Evolutionary conservation across 2,797 vertebrate genomes (phyloP), one percentile per base, ranked within the genome.

Genomic region (Sciaenops ocellatus): DNA sequence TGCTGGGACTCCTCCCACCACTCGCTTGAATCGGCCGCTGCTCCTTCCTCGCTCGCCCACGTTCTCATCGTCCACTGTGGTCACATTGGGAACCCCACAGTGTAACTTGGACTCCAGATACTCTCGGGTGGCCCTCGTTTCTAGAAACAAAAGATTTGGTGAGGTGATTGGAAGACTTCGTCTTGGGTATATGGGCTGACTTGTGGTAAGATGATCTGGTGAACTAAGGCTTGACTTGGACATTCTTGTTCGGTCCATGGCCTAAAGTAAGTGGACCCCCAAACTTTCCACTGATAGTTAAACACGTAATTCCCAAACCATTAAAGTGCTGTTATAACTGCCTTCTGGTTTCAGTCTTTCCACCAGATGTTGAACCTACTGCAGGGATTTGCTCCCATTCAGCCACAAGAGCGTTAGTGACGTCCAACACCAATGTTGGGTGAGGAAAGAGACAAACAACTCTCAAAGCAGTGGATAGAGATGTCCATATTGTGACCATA

Each of bases 31-130:
- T 18, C 93, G 76, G 13, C 34, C 34, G 8, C 2, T 12, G 4
- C 3, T 50, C 1, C 0, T 2, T 3, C 2, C 42, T 10, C 91
- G 82, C 76, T 90, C 64, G 83, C 89, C 50, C 56, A 4, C 5
- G 0, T 59, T 42, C 0, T 24, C 24, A 0, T 83, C n/a, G 2
- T 83, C 18, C 12, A 72, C 47, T 0, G 75, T 76, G 9, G 78
- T 69, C 0, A 41, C 16, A 47, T 95, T 95, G 65, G 87, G 88
- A 59, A 96, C 50, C 3, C 98, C 98, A 2, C 98, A 99, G n/a
- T 59, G 56, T 62, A 86, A 2, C 66, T 86, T 86, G 83, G 91
- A 91, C 94, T 98, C 97, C 82, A 92, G 4, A 0, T 22, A 0
- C 0, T 71, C 15, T 26, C 90, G 73, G 68, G 0, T 30, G 1